A percentile compares a stretch with the other conserved stretches of the same genome.
phyloP scores from a whole-genome alignment of 2,113 vertebrate species.

The Osmerus eperlanus region DNA sequence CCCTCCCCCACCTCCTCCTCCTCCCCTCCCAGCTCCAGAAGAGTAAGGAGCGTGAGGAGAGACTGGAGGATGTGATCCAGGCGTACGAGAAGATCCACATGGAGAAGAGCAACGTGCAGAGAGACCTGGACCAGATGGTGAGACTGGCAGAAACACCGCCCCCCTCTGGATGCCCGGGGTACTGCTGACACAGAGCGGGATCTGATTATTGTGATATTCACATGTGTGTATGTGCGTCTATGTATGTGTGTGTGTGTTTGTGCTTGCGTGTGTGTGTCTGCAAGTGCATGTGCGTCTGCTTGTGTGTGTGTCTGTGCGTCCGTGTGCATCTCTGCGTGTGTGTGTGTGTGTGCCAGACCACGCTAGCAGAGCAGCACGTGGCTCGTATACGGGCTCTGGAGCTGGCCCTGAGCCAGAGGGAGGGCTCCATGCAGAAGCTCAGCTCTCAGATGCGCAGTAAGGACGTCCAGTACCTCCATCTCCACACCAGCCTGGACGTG shows the following conservation, averaged over 20 bases:
- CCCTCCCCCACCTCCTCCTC: neutral
- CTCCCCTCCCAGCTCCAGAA: constrained; percentile 78
- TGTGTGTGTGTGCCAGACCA: constrained; percentile 65
- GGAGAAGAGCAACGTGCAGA: constrained; percentile 86
- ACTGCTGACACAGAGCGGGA: neutral
- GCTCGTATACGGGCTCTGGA: constrained; percentile 80
- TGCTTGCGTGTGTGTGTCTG: neutral
- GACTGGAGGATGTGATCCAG: constrained; percentile 86
- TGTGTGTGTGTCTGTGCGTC: neutral
- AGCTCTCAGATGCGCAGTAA: constrained; percentile 62
- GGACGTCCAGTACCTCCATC: constrained; percentile 73
- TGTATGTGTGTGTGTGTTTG: constrained; percentile 9
- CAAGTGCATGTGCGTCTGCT: neutral
- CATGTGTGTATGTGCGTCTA: neutral
- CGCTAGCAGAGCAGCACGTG: constrained; percentile 83
- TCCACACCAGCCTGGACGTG: constrained; percentile 72
- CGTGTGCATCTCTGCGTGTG: constrained; percentile 18
- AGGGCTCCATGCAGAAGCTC: constrained; percentile 73
- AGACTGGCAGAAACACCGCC: constrained; percentile 26
- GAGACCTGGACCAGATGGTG: constrained; percentile 87
- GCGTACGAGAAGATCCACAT: constrained; percentile 89
- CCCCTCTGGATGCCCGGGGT: neutral
- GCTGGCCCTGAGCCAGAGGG: constrained; percentile 77
- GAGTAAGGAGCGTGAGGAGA: constrained; percentile 85
- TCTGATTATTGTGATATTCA: neutral